Percentiles rank a stretch among this genome's conserved stretches.
phyloP scores from a whole-genome alignment of 2,888 invertebrate genomes.

The Alloscopus bannaensis region DNA sequence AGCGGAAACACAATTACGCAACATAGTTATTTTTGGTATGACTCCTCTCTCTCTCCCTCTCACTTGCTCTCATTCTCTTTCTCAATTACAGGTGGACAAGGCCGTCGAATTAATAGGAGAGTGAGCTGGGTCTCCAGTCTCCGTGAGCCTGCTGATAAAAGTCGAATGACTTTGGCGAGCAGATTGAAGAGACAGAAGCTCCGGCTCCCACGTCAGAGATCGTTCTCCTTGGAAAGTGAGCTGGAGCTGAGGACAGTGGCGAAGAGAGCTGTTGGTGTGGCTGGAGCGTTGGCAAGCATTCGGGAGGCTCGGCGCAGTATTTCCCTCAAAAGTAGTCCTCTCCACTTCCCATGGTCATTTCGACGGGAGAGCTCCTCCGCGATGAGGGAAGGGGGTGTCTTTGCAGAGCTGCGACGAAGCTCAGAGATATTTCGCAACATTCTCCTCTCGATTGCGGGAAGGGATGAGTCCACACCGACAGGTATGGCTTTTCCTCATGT shows the following conservation, averaged over 20 bases:
- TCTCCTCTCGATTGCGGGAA: constrained; percentile 75
- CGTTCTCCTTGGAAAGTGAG: constrained; percentile 75
- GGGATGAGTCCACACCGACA: constrained; percentile 74
- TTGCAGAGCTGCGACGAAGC: constrained; percentile 75
- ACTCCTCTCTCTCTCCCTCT: neutral
- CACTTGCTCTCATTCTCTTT: neutral
- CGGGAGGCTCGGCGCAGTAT: constrained; percentile 74
- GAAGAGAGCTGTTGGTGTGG: constrained; percentile 73
- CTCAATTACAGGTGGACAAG: constrained; percentile 63
- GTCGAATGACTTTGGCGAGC: constrained; percentile 70
- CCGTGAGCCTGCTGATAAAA: constrained; percentile 72
- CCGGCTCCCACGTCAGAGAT: constrained; percentile 74
- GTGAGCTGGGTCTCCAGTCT: constrained; percentile 74
- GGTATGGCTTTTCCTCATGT: too few species aligned
- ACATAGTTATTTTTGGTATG: neutral
- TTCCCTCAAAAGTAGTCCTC: constrained; percentile 75
- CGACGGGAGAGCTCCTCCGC: constrained; percentile 72
- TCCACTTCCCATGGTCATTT: constrained; percentile 74
- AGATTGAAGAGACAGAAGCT: constrained; percentile 71
- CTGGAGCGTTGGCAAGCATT: constrained; percentile 72
- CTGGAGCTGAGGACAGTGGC: constrained; percentile 73
- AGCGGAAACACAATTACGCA: neutral
- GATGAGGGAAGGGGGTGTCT: constrained; percentile 75
- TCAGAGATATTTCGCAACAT: constrained; percentile 76
- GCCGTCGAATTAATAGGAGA: constrained; percentile 73